These are phyloP conservation scores for Erpobdella octoculata DNA, from an alignment of 2,888 invertebrate genomes.

Conservation along the genomic window DNA sequence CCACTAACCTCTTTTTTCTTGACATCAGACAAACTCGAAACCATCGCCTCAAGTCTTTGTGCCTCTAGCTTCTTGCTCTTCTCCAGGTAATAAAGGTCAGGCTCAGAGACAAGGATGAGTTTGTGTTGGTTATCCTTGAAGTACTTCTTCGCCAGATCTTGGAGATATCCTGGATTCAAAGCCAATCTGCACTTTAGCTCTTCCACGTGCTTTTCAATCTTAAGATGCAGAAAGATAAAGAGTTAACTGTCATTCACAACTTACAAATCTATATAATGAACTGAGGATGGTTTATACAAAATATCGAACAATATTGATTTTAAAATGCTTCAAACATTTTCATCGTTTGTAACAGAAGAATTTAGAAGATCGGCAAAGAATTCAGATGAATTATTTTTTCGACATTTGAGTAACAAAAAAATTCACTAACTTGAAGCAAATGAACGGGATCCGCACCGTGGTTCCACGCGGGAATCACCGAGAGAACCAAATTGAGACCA, in stretches of 20 bases:
- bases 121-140: constrained; percentile 72
- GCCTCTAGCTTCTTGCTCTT: constrained; percentile 62
- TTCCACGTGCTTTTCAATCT: constrained; percentile 63
- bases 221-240: no score
- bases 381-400: not conserved
- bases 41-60: constrained; percentile 62
- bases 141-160: constrained; percentile 64
- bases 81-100: constrained; percentile 58
- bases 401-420: not conserved
- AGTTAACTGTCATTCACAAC: no score
- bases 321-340: no score
- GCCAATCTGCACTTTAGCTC: constrained; percentile 59
- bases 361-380: not conserved
- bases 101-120: constrained; percentile 75
- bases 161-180: constrained; percentile 60
- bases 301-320: no score
- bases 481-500: constrained; percentile 45
- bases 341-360: no score
- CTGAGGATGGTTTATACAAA: no score
- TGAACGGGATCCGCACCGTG: constrained; percentile 70
- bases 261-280: no score
- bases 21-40: constrained; percentile 56
- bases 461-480: constrained; percentile 74
- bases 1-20: constrained; percentile 65
- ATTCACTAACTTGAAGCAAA: constrained; percentile 57